A percentile compares a stretch with the other conserved stretches of the same genome.
phyloP scores from a whole-genome alignment of 2,113 vertebrate genomes.

The Centropus bengalensis region DNA sequence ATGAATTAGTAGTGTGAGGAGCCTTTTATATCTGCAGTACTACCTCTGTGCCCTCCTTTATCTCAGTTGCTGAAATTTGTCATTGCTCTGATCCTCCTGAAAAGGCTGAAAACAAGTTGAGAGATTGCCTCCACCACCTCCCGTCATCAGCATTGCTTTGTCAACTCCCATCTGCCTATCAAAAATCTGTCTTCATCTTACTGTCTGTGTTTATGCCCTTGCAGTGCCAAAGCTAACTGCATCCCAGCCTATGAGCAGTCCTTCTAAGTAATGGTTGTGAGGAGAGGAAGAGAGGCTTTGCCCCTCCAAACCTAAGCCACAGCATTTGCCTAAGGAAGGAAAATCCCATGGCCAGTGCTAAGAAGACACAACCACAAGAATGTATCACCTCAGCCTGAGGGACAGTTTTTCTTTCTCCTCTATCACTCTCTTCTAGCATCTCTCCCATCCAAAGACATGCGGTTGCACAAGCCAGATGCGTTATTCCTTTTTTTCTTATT shows the following conservation, averaged over 20 bases:
- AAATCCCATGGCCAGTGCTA: not conserved
- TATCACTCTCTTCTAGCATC: not conserved
- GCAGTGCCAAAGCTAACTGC: not conserved
- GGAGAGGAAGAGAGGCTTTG: not conserved
- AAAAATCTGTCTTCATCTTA: not conserved
- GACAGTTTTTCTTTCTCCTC: not conserved
- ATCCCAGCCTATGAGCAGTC: not conserved
- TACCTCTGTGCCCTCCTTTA: not conserved
- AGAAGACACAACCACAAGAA: not conserved
- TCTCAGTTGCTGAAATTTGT: not conserved
- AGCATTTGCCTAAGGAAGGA: not conserved
- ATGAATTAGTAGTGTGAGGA: not conserved
- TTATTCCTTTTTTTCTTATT: not conserved
- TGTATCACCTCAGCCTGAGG: not conserved
- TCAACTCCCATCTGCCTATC: not conserved
- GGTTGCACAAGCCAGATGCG: not conserved
- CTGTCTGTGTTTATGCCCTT: not conserved
- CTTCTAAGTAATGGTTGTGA: not conserved
- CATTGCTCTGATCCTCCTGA: not conserved
- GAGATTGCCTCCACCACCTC: not conserved
- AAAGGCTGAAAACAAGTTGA: not conserved
- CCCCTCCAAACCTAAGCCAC: fast-evolving
- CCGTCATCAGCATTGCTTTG: not conserved
- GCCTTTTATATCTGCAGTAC: not conserved
- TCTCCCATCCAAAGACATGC: not conserved